phyloP scores from a whole-genome alignment of 2,888 invertebrate genomes.

The Scaptomyza tumidula region DNA sequence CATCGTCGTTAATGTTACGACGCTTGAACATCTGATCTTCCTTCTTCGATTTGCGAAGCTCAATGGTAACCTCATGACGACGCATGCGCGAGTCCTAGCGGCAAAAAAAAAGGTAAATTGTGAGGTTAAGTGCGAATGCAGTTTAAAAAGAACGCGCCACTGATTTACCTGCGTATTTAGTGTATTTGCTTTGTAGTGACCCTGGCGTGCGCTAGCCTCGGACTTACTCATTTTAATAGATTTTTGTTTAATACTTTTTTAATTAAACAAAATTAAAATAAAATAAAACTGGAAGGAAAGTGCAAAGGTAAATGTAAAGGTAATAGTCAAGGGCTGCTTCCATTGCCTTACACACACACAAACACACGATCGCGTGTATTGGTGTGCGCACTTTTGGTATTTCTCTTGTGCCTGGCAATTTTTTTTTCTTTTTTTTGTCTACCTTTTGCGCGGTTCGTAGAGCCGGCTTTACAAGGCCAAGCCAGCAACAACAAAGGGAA shows the following conservation, averaged over 20 bases:
- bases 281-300: neutral
- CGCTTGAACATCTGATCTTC: constrained; percentile 97
- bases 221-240: constrained; percentile 68
- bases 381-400: constrained; percentile 31
- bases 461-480: constrained; percentile 52
- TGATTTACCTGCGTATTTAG: constrained; percentile 88
- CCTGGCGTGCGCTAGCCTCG: constrained; percentile 86
- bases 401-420: constrained; percentile 30
- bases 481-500: constrained; percentile 43
- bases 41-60: constrained; percentile 95
- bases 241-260: too few relatives aligned
- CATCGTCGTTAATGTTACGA: constrained; percentile 89
- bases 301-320: neutral
- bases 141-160: constrained; percentile 62
- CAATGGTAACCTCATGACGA: constrained; percentile 94
- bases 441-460: constrained; percentile 19
- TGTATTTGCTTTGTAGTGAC: constrained; percentile 91
- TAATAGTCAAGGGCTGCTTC: constrained; percentile 49
- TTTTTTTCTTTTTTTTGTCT: constrained; percentile 21
- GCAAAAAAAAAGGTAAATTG: constrained; percentile 1
- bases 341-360: constrained; percentile 22
- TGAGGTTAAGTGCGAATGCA: constrained; percentile 53
- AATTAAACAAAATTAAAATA: neutral
- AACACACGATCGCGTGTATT: neutral
- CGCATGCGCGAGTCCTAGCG: constrained; percentile 89